Conservation (phyloP, 2,888 invertebrate species). For the Bimastos eiseni region DNA sequence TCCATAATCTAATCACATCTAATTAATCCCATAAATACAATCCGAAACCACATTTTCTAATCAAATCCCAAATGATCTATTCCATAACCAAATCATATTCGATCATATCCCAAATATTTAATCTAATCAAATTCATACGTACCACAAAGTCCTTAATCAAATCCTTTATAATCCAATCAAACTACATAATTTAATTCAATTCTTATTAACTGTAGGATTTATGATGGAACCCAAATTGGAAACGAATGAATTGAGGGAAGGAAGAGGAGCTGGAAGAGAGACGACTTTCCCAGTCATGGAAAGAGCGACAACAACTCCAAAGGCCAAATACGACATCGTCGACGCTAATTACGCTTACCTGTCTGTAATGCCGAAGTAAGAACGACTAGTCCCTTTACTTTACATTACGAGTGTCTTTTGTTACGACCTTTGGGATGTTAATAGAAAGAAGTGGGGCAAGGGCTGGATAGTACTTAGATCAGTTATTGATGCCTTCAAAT, state of each 20-base stretch:
- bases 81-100: too few relatives aligned
- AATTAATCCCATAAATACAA: too few relatives aligned
- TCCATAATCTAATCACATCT: too few relatives aligned
- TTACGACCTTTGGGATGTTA: background rate
- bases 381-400: too few relatives aligned
- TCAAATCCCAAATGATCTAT: too few relatives aligned
- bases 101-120: too few relatives aligned
- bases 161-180: background rate
- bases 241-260: background rate
- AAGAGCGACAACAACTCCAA: background rate
- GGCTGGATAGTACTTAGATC: background rate
- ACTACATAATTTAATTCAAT: background rate
- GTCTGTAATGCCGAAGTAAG: background rate
- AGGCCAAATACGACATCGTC: constrained; percentile 18
- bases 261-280: background rate
- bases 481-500: background rate
- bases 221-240: background rate
- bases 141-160: too few relatives aligned
- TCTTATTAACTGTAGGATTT: background rate
- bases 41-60: too few relatives aligned
- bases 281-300: background rate
- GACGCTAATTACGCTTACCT: background rate
- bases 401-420: background rate
- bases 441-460: too few relatives aligned
- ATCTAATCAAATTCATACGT: too few relatives aligned